phyloP scores from a whole-genome alignment of 2,888 invertebrate genomes.

The Resseliella maxima region DNA sequence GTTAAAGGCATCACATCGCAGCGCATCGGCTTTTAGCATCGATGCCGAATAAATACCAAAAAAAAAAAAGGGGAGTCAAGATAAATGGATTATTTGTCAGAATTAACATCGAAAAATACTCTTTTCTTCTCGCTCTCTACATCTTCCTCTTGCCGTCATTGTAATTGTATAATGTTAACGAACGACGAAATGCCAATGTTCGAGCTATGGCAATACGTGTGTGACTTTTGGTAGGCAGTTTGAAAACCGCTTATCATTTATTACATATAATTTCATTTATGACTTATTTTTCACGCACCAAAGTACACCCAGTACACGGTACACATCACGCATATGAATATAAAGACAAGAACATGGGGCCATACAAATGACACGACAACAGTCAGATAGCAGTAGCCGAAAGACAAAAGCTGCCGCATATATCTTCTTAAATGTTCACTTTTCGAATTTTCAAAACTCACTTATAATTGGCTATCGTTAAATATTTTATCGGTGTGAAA shows the following conservation, averaged over 20 bases:
- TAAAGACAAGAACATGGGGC: too few relatives aligned
- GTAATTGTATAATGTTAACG: too few relatives aligned
- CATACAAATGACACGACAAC: too few relatives aligned
- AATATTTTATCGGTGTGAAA: slow-evolving; percentile 11
- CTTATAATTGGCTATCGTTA: slow-evolving; percentile 33
- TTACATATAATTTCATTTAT: slow-evolving; percentile 9
- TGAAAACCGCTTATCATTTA: slow-evolving; percentile 20
- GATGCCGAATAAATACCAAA: neutral
- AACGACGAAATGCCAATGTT: too few relatives aligned
- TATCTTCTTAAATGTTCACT: neutral
- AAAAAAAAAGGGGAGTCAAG: slow-evolving; percentile 35
- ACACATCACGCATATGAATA: neutral
- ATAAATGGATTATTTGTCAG: slow-evolving; percentile 52
- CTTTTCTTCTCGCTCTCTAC: neutral
- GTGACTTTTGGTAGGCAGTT: neutral
- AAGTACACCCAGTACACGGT: neutral
- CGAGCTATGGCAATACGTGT: too few relatives aligned
- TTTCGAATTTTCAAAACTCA: neutral
- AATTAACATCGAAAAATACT: slow-evolving; percentile 51
- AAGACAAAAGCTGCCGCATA: neutral
- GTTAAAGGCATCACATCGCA: neutral
- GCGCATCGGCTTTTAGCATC: neutral
- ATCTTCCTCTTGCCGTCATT: too few relatives aligned
- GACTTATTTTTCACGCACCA: slow-evolving; percentile 7
- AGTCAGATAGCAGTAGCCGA: neutral